Evolutionary conservation across 2,797 vertebrate species (phyloP).

Genomic region (Hylomyscus alleni): DNA sequence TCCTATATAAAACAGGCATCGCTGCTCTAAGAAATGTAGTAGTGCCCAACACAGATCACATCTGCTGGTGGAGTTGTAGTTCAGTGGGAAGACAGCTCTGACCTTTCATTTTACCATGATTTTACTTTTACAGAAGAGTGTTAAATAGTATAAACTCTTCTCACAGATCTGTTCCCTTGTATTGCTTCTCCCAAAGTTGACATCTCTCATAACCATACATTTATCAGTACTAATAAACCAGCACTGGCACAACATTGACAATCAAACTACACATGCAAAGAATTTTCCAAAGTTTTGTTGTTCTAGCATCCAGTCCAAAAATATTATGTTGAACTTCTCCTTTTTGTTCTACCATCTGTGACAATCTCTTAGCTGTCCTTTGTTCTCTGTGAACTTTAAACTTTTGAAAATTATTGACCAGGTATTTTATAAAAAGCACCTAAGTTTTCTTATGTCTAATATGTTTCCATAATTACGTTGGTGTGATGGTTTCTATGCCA

Average conservation of each 20-base stretch:
- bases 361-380: neutral
- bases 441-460: conserved; percentile 17
- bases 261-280: neutral
- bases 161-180: neutral
- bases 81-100: conserved; percentile 7
- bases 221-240: neutral
- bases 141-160: neutral
- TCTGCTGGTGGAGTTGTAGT: neutral
- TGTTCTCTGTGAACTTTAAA: neutral
- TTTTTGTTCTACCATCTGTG: neutral
- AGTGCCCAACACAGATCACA: neutral
- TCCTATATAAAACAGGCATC: neutral
- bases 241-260: neutral
- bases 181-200: neutral
- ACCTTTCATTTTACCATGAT: conserved; percentile 9
- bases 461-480: neutral
- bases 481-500: neutral
- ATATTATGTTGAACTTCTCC: neutral
- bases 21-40: neutral
- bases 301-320: neutral
- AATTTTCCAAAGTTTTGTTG: neutral
- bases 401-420: neutral
- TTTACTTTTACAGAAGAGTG: conserved; percentile 45
- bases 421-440: conserved; percentile 11
- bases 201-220: neutral